Conservation (phyloP, 2,113 vertebrate species). For the Podilymbus podiceps region DNA sequence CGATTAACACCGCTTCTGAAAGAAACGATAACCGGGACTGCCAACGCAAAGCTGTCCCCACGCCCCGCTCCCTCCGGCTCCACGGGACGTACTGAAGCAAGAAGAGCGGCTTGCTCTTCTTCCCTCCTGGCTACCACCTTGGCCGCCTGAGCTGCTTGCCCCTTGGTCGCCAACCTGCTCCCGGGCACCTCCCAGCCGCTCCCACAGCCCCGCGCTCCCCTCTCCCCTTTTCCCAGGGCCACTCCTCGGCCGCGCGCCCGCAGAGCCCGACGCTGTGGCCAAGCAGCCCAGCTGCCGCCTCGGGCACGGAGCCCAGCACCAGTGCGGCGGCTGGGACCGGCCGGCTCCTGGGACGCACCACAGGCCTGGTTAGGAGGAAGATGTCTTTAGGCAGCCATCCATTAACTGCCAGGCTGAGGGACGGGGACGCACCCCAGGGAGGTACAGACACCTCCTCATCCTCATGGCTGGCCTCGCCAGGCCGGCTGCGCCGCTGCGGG, state of each 20-base stretch:
- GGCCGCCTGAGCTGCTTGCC: background rate
- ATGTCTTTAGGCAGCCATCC: background rate
- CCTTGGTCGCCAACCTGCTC: background rate
- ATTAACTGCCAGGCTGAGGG: background rate
- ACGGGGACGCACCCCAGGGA: background rate
- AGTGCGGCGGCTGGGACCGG: background rate
- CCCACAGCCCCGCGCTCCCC: background rate
- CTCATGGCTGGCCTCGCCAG: accelerated
- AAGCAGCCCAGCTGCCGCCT: background rate
- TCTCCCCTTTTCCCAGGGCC: background rate
- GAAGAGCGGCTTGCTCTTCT: background rate
- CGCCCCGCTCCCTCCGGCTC: accelerated
- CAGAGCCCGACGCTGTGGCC: too few species aligned
- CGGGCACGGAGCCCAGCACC: accelerated
- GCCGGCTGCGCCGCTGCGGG: too few species aligned
- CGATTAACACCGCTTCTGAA: background rate
- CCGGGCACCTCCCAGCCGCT: background rate
- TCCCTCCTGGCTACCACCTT: background rate
- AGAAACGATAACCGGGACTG: too few species aligned
- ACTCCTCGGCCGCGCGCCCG: accelerated
- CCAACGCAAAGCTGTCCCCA: background rate
- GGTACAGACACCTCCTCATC: background rate
- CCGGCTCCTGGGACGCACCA: background rate
- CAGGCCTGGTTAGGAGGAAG: too few species aligned
- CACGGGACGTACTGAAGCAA: accelerated